Evolutionary conservation across 2,797 vertebrate species (phyloP), one percentile per base, ranked within the genome.

Genomic region (Silurus lanzhouensis): DNA sequence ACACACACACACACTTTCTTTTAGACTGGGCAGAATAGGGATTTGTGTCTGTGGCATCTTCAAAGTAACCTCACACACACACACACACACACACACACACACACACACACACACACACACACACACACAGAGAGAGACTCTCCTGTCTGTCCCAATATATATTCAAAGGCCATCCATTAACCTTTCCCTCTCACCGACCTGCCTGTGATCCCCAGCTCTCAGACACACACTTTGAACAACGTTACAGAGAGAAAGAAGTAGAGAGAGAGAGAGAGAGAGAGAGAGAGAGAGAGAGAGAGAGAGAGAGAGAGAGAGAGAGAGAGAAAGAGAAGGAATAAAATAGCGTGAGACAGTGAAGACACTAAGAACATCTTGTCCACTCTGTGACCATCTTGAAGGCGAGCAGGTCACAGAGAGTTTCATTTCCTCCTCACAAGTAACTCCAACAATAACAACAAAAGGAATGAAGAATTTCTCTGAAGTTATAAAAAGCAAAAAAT

Each of bases 81-180:
- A 58, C 57, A 58, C 57, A 58, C 17, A 58, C 57, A 14, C 57
- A 58, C 12, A 14, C 57, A 14, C 57, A 14, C 57, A 58, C 57
- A 58, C 57, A 58, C 57, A 58, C 57, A 58, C 57, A 58, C 15
- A 58, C 57, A 58, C 15, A 58, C 10, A 58, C 57, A 58, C 57
- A 58, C 57, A 58, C 57, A 58, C 57, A 58, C 57, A 58, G n/a
- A 70, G n/a, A n/a, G n/a, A 27, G 27, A 27, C 91, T 86, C 48
- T 87, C 92, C 91, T 90, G 88, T 85, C 91, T 89, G 86, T 90
- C 92, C 91, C 93, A 91, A 94, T 95, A 93, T 93, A 93, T 94
- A 94, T 94, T 95, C 93, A 95, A 95, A 95, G 93, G 93, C 92
- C 92, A 92, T 94, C 93, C 94, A 95, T 95, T 95, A 95, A 95